Percentiles rank a stretch among this genome's conserved stretches.
Evolutionary conservation across 1,140 invertebrate genomes (phyloP).

Genomic region (Ditylenchus dipsaci): DNA sequence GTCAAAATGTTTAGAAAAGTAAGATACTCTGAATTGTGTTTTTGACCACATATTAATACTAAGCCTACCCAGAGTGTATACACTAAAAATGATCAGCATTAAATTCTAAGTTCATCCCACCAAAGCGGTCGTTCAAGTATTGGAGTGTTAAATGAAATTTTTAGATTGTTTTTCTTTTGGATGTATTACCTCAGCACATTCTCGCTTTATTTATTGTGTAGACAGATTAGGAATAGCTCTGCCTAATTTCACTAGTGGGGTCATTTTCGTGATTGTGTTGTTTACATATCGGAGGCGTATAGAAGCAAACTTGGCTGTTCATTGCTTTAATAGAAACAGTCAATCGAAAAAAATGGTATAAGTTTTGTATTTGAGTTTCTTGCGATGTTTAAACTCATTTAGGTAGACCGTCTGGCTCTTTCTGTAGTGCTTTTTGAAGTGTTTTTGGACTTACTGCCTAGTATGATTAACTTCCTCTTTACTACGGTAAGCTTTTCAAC

Average conservation of each 20-base stretch:
- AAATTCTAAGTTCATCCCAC: neutral
- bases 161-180: conserved; percentile 21
- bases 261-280: conserved; percentile 10
- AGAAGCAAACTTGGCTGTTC: too few species aligned
- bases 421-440: conserved; percentile 19
- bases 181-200: conserved; percentile 16
- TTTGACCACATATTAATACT: conserved; percentile 1
- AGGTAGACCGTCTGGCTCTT: conserved; percentile 14
- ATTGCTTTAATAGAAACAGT: too few species aligned
- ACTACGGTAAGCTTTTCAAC: conserved; percentile 14
- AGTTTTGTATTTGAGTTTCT: too few species aligned
- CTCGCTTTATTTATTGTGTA: conserved; percentile 20
- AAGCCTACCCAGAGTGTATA: too few species aligned
- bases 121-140: too few species aligned
- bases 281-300: conserved; percentile 11
- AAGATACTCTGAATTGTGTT: too few species aligned
- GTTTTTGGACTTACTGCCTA: conserved; percentile 20
- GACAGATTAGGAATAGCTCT: conserved; percentile 15
- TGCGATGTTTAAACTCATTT: too few species aligned
- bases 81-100: too few species aligned
- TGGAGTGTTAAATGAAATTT: neutral
- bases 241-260: conserved; percentile 14
- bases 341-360: too few species aligned
- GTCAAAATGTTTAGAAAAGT: neutral
- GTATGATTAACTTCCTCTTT: conserved; percentile 15